Conservation (phyloP, 2,888 invertebrate species). For the Lepidocyrtinus sp. region DNA sequence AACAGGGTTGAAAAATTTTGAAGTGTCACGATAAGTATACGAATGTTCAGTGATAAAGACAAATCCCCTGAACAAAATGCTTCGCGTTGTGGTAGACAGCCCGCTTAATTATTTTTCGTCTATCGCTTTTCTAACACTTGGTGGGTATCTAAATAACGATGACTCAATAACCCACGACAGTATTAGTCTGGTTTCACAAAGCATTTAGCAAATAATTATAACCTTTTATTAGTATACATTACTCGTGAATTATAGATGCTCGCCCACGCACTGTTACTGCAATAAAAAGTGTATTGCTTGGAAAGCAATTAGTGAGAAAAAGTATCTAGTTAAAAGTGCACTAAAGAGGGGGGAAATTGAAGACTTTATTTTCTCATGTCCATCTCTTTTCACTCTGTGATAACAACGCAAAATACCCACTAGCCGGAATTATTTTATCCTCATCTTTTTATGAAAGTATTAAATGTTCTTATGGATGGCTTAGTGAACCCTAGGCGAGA, state of each 20-base stretch:
- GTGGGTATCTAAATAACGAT: too few relatives aligned
- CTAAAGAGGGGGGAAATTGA: not conserved
- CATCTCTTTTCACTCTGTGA: not conserved
- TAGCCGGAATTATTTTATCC: not conserved
- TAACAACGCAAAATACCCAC: not conserved
- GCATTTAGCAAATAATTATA: conserved; percentile 44
- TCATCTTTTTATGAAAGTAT: not conserved
- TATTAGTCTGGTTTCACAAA: too few relatives aligned
- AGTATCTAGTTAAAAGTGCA: not conserved
- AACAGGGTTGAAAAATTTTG: too few relatives aligned
- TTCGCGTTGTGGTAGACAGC: too few relatives aligned
- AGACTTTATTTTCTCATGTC: not conserved
- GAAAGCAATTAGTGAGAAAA: not conserved
- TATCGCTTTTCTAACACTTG: too few relatives aligned
- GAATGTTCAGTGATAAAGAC: too few relatives aligned
- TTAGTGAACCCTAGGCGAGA: conserved; percentile 33
- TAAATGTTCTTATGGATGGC: conserved; percentile 39
- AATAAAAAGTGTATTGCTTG: not conserved
- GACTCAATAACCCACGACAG: too few relatives aligned
- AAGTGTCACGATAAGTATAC: too few relatives aligned
- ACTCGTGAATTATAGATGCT: not conserved
- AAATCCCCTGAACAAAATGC: too few relatives aligned
- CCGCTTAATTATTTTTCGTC: too few relatives aligned
- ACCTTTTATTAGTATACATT: not conserved
- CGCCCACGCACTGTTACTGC: not conserved